Conservation (phyloP, 2,888 invertebrate genomes). For the Invenusta paracnida region DNA sequence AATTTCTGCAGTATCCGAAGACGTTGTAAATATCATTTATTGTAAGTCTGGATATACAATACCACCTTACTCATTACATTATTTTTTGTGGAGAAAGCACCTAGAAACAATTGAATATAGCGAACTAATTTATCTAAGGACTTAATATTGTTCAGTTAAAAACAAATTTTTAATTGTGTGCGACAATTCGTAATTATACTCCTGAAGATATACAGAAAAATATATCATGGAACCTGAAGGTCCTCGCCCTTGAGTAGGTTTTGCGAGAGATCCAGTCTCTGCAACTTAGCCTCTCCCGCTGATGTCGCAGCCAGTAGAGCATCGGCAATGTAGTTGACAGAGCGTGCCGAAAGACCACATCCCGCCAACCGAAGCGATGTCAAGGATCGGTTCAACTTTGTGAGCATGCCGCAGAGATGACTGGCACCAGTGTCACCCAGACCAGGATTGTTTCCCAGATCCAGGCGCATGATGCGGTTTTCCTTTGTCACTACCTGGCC, state of each 20-base stretch:
- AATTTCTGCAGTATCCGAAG: no score
- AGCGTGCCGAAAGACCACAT: constrained; percentile 13
- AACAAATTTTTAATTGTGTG: no score
- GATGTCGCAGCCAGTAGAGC: background rate
- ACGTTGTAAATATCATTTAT: no score
- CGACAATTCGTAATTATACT: no score
- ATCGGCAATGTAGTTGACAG: constrained; percentile 5
- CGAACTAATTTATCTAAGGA: no score
- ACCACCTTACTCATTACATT: no score
- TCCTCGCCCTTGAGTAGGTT: constrained; percentile 1
- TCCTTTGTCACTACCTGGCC: background rate
- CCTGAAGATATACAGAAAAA: no score
- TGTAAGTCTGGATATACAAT: no score
- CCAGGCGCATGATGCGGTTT: background rate
- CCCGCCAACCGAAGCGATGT: background rate
- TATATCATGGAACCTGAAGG: no score
- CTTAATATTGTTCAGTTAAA: no score
- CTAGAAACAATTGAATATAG: no score
- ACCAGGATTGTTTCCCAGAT: background rate
- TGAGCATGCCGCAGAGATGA: constrained; percentile 21
- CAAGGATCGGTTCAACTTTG: background rate
- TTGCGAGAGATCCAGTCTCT: background rate
- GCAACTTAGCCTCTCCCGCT: background rate
- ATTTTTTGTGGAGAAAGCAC: no score
- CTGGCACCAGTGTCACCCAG: background rate